Conservation (phyloP, 2,888 invertebrate species). For the Stenurella melanura region DNA sequence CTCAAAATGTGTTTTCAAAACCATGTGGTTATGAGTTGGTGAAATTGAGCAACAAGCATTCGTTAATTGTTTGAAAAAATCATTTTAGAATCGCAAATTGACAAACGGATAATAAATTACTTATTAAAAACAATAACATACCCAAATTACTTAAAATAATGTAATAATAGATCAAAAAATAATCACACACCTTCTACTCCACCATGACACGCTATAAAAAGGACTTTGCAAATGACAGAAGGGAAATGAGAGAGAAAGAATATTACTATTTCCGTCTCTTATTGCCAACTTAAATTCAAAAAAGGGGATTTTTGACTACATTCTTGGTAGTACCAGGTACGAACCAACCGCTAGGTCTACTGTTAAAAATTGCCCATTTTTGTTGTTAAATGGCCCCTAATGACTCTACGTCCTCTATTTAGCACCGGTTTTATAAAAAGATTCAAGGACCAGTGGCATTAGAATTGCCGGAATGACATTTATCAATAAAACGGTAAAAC, state of each 20-base stretch:
- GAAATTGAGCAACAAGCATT: not conserved
- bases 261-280: not conserved
- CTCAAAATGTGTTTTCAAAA: constrained; percentile 6
- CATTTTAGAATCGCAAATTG: not conserved
- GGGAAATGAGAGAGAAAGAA: constrained; percentile 16
- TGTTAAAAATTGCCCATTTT: too few species aligned
- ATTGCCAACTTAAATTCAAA: not conserved
- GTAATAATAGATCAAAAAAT: constrained; percentile 42
- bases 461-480: too few species aligned
- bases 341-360: too few species aligned
- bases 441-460: too few species aligned
- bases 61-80: not conserved
- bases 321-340: too few species aligned
- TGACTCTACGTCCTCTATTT: too few species aligned
- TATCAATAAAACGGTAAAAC: too few species aligned
- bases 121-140: not conserved
- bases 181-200: constrained; percentile 67
- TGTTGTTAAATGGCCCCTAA: too few species aligned
- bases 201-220: constrained; percentile 67
- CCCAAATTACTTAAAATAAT: constrained; percentile 1
- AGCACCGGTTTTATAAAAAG: too few species aligned
- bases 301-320: not conserved
- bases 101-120: not conserved
- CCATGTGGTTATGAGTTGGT: constrained; percentile 3
- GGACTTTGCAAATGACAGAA: constrained; percentile 1